Conservation (phyloP, 2,888 invertebrate genomes). For the Eristalis pertinax region DNA sequence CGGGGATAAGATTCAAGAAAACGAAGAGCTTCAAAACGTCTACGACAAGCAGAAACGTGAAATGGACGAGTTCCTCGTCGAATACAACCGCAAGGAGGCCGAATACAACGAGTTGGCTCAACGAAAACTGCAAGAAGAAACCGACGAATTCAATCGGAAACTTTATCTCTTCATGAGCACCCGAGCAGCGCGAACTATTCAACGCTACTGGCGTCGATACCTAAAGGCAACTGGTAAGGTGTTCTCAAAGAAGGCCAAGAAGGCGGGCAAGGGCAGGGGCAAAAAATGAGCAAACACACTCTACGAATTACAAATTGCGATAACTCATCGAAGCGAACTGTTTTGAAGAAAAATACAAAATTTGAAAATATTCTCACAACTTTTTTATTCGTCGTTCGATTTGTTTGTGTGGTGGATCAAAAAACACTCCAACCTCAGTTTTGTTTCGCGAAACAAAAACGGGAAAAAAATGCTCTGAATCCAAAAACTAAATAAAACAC, state of each 20-base stretch:
- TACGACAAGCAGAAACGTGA: conserved; percentile 73
- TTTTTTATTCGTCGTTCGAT: conserved; percentile 46
- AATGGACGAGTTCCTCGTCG: conserved; percentile 75
- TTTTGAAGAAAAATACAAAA: neutral
- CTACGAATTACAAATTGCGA: neutral
- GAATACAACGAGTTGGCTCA: conserved; percentile 76
- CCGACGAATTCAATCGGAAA: conserved; percentile 76
- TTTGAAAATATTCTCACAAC: conserved; percentile 24
- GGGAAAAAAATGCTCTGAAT: conserved; percentile 69
- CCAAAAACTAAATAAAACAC: conserved; percentile 45
- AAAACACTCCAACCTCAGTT: conserved; percentile 37
- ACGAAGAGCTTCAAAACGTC: conserved; percentile 74
- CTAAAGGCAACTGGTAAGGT: conserved; percentile 17
- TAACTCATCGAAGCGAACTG: neutral
- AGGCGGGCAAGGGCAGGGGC: neutral
- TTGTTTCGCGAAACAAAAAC: conserved; percentile 39
- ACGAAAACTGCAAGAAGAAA: conserved; percentile 76
- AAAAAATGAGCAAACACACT: conserved; percentile 29
- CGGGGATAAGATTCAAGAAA: conserved; percentile 77
- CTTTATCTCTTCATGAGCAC: conserved; percentile 78
- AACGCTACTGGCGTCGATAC: conserved; percentile 77
- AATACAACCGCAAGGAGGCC: conserved; percentile 74
- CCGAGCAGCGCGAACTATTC: conserved; percentile 78
- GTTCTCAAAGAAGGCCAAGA: conserved; percentile 16
- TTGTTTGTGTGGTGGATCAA: conserved; percentile 41